Conservation (phyloP, 2,888 invertebrate genomes). For the Coelopa pilipes region DNA sequence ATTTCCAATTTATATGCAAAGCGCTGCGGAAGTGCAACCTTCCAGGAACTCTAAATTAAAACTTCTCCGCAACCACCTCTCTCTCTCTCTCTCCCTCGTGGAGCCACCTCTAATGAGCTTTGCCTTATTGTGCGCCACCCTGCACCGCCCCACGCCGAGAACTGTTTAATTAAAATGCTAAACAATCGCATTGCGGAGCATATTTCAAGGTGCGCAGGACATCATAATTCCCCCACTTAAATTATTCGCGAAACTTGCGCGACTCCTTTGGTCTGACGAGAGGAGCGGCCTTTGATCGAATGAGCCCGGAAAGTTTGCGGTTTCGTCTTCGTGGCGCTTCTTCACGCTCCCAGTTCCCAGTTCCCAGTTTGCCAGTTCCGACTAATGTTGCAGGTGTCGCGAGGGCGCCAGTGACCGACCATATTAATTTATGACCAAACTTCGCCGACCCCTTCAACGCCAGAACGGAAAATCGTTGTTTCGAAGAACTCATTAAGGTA, state of each 20-base stretch:
- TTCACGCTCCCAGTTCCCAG: no score
- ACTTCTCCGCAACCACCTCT: slow-evolving; percentile 1
- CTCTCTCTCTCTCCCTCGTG: background rate
- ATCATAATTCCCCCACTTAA: background rate
- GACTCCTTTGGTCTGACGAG: background rate
- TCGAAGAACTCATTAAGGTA: no score
- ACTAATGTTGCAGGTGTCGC: no score
- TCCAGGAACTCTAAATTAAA: slow-evolving; percentile 29
- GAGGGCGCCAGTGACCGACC: no score
- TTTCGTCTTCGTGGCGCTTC: background rate
- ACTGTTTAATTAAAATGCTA: slow-evolving; percentile 21
- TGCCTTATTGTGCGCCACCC: background rate
- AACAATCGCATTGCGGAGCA: background rate
- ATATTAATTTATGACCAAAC: no score
- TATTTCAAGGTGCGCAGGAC: slow-evolving; percentile 8
- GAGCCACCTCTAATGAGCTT: slow-evolving; percentile 25
- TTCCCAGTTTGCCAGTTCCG: no score
- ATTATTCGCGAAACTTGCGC: background rate
- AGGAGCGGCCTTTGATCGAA: background rate
- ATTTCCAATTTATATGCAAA: slow-evolving; percentile 36
- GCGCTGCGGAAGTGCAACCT: slow-evolving; percentile 23
- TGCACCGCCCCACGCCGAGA: background rate
- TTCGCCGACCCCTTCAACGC: no score
- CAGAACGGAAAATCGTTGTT: no score
- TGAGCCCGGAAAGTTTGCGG: background rate